Percentiles rank a stretch among this genome's conserved stretches.
Evolutionary conservation across 2,797 vertebrate genomes (phyloP).

Genomic region (Xiphorhynchus erythropygius): DNA sequence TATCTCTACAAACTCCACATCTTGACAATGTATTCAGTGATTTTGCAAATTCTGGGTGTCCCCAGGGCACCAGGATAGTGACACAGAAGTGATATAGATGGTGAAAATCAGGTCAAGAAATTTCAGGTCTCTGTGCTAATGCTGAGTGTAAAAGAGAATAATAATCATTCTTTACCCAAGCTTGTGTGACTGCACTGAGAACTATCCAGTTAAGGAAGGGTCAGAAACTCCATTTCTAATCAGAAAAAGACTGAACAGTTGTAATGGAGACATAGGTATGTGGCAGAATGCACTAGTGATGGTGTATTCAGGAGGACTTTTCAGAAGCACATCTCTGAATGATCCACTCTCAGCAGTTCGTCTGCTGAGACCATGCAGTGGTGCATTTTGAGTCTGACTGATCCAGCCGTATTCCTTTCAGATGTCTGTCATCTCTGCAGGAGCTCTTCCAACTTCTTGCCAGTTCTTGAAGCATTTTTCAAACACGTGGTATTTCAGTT

Average conservation of each 20-base stretch:
- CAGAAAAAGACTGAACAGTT: neutral
- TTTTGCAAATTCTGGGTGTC: neutral
- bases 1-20: neutral
- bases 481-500: neutral
- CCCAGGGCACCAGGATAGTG: neutral
- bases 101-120: neutral
- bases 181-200: neutral
- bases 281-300: neutral
- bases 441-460: neutral
- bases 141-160: neutral
- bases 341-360: neutral
- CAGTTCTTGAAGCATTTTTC: neutral
- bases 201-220: neutral
- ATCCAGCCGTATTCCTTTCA: neutral
- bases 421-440: neutral
- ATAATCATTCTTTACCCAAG: neutral
- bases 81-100: neutral
- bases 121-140: neutral
- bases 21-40: neutral
- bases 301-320: neutral
- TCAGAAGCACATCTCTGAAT: neutral
- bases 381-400: neutral
- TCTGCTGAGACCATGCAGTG: neutral
- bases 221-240: neutral
- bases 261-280: neutral